Base-by-base conservation (phyloP, 1,140 invertebrate species). In the Bombus superbus region DNA sequence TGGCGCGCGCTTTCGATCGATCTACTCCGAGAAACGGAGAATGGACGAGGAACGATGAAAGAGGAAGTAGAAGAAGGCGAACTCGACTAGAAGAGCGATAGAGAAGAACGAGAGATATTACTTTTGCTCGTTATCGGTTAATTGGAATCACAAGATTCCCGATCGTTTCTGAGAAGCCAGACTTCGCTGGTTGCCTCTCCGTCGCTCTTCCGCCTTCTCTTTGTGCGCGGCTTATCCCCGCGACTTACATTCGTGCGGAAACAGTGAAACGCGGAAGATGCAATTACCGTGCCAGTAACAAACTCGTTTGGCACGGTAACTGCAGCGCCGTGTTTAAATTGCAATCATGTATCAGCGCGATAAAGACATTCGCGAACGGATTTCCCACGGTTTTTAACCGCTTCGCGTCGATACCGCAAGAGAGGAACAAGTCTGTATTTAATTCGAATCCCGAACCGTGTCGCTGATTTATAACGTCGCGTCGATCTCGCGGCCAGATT, bases 101-200 rank as follows among this genome's bases (percentile, higher is more conserved):
- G 59, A 73, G 74, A 78, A 18, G n/a, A 44, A 75, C 35, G 66
- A 53, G 72, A 75, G 85, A 91, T 91, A 89, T 91, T 91, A 88
- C 90, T 91, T 89, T 83, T 90, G 87, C 89, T 91, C 90, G 89
- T 91, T 91, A 91, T 90, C 87, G 87, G 90, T 91, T 90, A 91
- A 90, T 90, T 91, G 89, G 89, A 89, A 91, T 90, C 89, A 83
- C 89, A 87, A 91, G 90, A 89, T 90, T 90, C 84, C 83, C 89
- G 83, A 90, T 90, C 80, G 88, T 88, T 90, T 83, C 83, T 69
- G 77, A 90, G 82, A 82, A 88, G 62, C 68, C 68, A 79, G 81
- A 77, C 80, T 83, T 59, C 35, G 18, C 44, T 57, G 28, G 44
- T 62, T 44, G 15, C 66, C 25, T 32, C 64, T 40, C 57, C 28